Evolutionary conservation across 1,140 invertebrate species (phyloP), one percentile per base, ranked within the genome.

Genomic region (Drosophila yakuba): DNA sequence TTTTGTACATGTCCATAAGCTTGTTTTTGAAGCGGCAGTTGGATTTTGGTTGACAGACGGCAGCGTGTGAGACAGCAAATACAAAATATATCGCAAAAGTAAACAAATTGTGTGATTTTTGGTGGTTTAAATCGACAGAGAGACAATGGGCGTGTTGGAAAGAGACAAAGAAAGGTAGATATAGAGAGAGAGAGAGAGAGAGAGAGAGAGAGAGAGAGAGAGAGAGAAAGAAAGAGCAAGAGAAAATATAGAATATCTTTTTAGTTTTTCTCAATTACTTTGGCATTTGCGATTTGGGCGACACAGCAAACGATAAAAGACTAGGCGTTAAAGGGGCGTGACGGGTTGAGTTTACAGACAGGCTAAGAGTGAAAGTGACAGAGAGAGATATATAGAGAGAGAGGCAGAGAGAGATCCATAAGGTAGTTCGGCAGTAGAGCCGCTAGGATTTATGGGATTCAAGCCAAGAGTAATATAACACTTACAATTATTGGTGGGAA

Each of bases 1-100:
- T 97, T 93, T 98, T 97, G 94, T 98, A 98, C 94, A 98, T 96
- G 93, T 99, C 97, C 93, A 98, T 95, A 80, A 98, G 95, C 97
- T 98, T 62, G 38, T 58, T 56, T 62, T 56, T 32, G 64, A 68
- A 57, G 66, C 57, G 47, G 48, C 48, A 51, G 48, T 51, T 51
- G 48, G 48, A 11, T 51, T 51, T 51, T 73, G 68, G 67, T 62
- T 67, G 67, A 57, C 72, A 75, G 54, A 61, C 50, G 61, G 69
- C 79, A 62, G 82, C 79, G 77, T 82, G 79, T 74, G 38, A 66
- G 39, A 69, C 25, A 56, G 50, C 50, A 44, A 72, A 58, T 56
- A 66, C 43, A 73, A 59, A 67, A 47, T 14, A 63, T 54, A 57
- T 51, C n/a, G 41, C 59, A 74, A 74, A 74, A 67, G 54, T 74